Evolutionary conservation across 2,797 vertebrate species (phyloP), one percentile per base, ranked within the genome.

Genomic region (Craterocephalus amniculus): DNA sequence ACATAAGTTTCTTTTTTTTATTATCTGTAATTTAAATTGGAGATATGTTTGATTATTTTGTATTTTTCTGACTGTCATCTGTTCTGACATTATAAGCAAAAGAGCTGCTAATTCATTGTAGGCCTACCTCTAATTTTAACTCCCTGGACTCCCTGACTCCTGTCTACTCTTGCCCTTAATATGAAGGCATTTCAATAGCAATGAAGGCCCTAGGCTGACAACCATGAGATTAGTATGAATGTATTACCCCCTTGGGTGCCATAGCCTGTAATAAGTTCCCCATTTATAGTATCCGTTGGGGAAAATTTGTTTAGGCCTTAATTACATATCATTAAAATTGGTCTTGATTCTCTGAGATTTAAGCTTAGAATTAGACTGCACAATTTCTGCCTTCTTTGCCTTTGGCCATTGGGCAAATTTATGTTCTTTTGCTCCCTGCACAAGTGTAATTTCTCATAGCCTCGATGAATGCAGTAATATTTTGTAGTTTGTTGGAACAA

Each of bases 291-390:
- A 90, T 93, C 93, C 92, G 74, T 90, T 86, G 91, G 93, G 93
- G 86, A 89, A 94, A 91, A 93, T 94, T 93, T 93, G 92, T 93
- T 94, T 94, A 89, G 90, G 87, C 88, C 93, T 94, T 94, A 94
- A 95, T 95, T 95, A 94, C 91, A 91, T 90, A 92, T 90, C 93
- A 92, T 94, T 94, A 91, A 92, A 93, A 93, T 92, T 91, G 81
- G 86, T 93, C 84, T 91, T 93, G 88, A 92, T 92, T 94, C 89
- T 90, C 70, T 70, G 80, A 91, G 89, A 92, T 93, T 92, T 89
- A 82, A 88, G 73, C 83, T 85, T 72, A 92, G 87, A 91, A 88
- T 92, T 89, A 88, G 83, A 83, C 84, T 79, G 76, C 87, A 86
- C 65, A 77, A 87, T 88, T 88, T 76, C 76, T 72, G 66, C 78